phyloP scores from a whole-genome alignment of 2,888 invertebrate species.

The Drosophila paranaensis region DNA sequence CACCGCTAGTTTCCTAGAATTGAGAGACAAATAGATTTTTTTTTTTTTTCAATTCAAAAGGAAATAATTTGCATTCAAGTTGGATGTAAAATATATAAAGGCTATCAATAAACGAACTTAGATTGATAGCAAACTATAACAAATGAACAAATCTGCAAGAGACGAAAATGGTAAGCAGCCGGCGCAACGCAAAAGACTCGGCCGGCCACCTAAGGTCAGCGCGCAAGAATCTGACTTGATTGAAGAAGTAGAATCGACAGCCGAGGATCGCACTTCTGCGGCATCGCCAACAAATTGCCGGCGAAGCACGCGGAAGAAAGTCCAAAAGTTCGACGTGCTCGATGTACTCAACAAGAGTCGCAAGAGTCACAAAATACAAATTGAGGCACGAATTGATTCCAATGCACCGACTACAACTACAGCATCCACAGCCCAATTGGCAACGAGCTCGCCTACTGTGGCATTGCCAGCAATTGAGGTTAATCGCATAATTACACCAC shows the following conservation, averaged over 20 bases:
- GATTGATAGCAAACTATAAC: neutral
- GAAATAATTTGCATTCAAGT: neutral
- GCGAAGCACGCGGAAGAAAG: conserved; percentile 83
- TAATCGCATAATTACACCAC: conserved; percentile 27
- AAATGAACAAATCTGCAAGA: conserved; percentile 35
- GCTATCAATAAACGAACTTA: neutral
- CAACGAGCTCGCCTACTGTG: conserved; percentile 16
- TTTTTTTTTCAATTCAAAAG: neutral
- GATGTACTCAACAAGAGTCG: conserved; percentile 83
- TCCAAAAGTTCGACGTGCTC: conserved; percentile 83
- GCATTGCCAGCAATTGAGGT: conserved; percentile 1
- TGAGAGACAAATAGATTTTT: neutral
- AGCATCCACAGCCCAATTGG: conserved; percentile 20
- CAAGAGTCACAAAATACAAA: conserved; percentile 83
- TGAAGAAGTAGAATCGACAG: conserved; percentile 19
- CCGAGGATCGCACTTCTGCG: conserved; percentile 17
- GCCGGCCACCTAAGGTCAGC: conserved; percentile 43
- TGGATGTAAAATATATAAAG: neutral
- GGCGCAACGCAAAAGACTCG: conserved; percentile 32
- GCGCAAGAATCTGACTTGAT: conserved; percentile 8
- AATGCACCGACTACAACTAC: conserved; percentile 59
- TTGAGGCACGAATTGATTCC: conserved; percentile 83
- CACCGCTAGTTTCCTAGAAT: neutral
- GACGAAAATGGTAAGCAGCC: conserved; percentile 19
- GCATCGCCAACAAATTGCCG: conserved; percentile 61